Conservation (phyloP, 2,797 vertebrate species). For the Ctenopoma kingsleyae region DNA sequence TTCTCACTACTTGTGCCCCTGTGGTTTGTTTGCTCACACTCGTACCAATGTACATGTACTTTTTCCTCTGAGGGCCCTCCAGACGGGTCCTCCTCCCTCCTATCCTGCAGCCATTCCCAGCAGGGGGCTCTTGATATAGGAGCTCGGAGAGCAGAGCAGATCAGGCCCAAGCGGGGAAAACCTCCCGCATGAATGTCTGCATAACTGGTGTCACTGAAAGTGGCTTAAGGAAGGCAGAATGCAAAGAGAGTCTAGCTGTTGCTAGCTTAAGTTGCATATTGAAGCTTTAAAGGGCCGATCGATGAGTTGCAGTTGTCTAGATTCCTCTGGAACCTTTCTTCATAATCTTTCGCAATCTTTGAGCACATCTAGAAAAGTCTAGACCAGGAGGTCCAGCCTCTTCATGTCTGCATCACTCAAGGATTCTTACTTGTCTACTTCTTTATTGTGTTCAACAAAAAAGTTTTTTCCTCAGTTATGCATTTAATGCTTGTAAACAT, state of each 20-base stretch:
- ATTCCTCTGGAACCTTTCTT: too few species aligned
- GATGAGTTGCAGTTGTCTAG: too few species aligned
- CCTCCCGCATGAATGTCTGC: constrained; percentile 46
- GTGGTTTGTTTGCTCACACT: constrained; percentile 22
- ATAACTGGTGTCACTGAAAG: constrained; percentile 35
- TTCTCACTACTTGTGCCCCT: not conserved
- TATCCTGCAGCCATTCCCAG: constrained; percentile 30
- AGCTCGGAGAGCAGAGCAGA: constrained; percentile 27
- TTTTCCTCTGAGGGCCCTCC: constrained; percentile 21
- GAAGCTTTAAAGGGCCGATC: too few species aligned
- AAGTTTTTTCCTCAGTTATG: too few species aligned
- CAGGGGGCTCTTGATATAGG: constrained; percentile 39
- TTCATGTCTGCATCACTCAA: too few species aligned
- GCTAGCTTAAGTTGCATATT: too few species aligned
- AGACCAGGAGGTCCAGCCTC: too few species aligned
- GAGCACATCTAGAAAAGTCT: too few species aligned
- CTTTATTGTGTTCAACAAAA: too few species aligned
- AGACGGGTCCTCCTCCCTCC: constrained; percentile 25
- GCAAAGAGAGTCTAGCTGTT: not conserved
- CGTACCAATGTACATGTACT: not conserved
- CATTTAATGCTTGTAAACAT: too few species aligned
- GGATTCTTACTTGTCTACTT: too few species aligned
- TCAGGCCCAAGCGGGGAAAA: constrained; percentile 49
- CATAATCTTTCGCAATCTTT: too few species aligned
- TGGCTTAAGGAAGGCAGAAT: constrained; percentile 38